Percentiles rank a stretch among this genome's conserved stretches.
phyloP scores from a whole-genome alignment of 1,140 invertebrate genomes.

The Ganaspis sp. region DNA sequence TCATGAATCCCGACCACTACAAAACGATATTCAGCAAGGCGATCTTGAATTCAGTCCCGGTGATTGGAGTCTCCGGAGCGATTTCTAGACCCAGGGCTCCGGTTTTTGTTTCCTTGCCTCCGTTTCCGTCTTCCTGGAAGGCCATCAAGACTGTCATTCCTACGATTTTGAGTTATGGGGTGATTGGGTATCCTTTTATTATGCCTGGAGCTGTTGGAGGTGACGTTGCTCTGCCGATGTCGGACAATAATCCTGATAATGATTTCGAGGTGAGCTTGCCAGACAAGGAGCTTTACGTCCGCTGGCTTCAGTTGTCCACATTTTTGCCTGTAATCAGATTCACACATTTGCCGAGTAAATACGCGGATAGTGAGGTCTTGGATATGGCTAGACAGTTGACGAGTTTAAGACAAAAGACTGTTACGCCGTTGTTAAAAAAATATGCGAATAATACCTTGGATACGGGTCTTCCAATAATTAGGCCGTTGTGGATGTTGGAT shows the following conservation, averaged over 20 bases:
- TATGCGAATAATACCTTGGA: constrained; percentile 86
- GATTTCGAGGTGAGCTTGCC: constrained; percentile 81
- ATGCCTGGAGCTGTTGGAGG: constrained; percentile 96
- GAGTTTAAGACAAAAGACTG: constrained; percentile 84
- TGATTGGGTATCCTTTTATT: constrained; percentile 93
- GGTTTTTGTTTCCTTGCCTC: constrained; percentile 90
- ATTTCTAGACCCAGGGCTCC: constrained; percentile 88
- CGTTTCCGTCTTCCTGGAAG: constrained; percentile 92
- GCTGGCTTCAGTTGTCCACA: constrained; percentile 96
- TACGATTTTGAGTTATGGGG: constrained; percentile 90
- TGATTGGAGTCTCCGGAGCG: constrained; percentile 90
- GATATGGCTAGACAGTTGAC: constrained; percentile 87
- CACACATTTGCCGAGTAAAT: constrained; percentile 91
- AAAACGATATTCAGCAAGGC: constrained; percentile 84
- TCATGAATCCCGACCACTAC: constrained; percentile 89
- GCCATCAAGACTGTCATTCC: constrained; percentile 90
- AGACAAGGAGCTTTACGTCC: constrained; percentile 91
- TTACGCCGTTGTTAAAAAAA: constrained; percentile 85
- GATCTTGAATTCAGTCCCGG: constrained; percentile 80
- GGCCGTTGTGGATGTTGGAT: constrained; percentile 95
- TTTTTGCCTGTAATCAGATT: constrained; percentile 95
- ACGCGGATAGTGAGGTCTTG: constrained; percentile 85
- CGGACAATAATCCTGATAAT: constrained; percentile 75
- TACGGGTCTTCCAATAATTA: constrained; percentile 88
- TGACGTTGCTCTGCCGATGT: constrained; percentile 81